Conservation (phyloP, 2,888 invertebrate genomes). For the Heliconius hortense region DNA sequence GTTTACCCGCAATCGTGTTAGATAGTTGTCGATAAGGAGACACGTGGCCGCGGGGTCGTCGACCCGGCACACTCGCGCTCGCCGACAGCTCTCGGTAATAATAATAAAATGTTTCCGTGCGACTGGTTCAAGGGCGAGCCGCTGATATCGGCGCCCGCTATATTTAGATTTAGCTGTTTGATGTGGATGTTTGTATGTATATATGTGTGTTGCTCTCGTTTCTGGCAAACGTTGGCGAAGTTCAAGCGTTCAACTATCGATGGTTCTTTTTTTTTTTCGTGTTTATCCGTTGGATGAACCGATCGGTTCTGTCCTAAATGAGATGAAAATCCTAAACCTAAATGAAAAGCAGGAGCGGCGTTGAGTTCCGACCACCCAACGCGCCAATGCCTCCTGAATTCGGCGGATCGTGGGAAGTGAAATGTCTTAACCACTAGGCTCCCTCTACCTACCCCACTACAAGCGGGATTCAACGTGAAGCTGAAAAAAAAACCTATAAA, state of each 20-base stretch:
- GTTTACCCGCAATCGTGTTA: slow-evolving; percentile 82
- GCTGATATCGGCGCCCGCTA: slow-evolving; percentile 82
- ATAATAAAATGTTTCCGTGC: slow-evolving; percentile 83
- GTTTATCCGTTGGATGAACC: not conserved
- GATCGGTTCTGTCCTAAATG: not conserved
- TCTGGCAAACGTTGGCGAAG: slow-evolving; percentile 36
- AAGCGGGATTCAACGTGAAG: too few relatives aligned
- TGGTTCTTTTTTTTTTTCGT: not conserved
- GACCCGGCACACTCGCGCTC: slow-evolving; percentile 81
- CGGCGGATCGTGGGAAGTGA: too few relatives aligned
- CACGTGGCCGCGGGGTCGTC: slow-evolving; percentile 80
- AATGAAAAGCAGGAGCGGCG: too few relatives aligned
- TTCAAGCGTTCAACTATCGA: not conserved
- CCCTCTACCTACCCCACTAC: too few relatives aligned
- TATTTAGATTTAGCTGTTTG: slow-evolving; percentile 81
- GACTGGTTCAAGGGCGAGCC: slow-evolving; percentile 83
- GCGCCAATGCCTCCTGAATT: too few relatives aligned
- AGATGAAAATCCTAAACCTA: too few relatives aligned
- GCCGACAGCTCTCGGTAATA: slow-evolving; percentile 82
- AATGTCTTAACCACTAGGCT: too few relatives aligned
- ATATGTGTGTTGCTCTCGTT: slow-evolving; percentile 49
- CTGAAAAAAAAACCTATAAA: too few relatives aligned
- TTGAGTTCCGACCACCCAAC: too few relatives aligned
- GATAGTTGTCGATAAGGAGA: slow-evolving; percentile 83
- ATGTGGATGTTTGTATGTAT: slow-evolving; percentile 58